Percentiles rank a stretch among this genome's conserved stretches.
Evolutionary conservation across 2,797 vertebrate genomes (phyloP).

Genomic region (Sebastes iracundus): DNA sequence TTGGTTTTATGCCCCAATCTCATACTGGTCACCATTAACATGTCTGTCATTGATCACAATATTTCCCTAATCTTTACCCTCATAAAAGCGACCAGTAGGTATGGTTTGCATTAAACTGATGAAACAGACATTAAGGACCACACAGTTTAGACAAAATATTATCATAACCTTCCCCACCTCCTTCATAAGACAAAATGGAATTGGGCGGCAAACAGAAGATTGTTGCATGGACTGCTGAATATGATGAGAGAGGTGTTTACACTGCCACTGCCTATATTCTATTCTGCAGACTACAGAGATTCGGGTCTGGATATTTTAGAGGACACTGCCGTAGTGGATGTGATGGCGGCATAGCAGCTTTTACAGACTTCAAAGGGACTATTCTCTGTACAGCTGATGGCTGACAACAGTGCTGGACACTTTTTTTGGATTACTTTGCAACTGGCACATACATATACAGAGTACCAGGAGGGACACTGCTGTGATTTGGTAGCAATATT

Average conservation of each 20-base stretch:
- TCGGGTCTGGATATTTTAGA: constrained; percentile 43
- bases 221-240: constrained; percentile 33
- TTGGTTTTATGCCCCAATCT: background rate
- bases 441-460: constrained; percentile 28
- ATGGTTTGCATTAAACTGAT: background rate
- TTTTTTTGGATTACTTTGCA: constrained; percentile 33
- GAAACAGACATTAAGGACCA: background rate
- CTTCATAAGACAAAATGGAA: background rate
- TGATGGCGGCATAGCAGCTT: constrained; percentile 24
- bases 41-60: background rate
- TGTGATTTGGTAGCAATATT: constrained; percentile 1
- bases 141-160: background rate
- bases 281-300: constrained; percentile 36
- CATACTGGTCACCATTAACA: background rate
- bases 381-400: constrained; percentile 39
- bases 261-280: constrained; percentile 28
- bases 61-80: background rate
- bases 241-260: constrained; percentile 34
- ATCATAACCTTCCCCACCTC: background rate
- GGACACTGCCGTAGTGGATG: constrained; percentile 24
- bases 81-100: background rate
- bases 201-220: background rate
- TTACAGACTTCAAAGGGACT: constrained; percentile 53
- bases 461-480: background rate
- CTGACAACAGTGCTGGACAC: constrained; percentile 21